Base-by-base conservation (phyloP, 2,797 vertebrate species). In the Siniperca undulata region DNA sequence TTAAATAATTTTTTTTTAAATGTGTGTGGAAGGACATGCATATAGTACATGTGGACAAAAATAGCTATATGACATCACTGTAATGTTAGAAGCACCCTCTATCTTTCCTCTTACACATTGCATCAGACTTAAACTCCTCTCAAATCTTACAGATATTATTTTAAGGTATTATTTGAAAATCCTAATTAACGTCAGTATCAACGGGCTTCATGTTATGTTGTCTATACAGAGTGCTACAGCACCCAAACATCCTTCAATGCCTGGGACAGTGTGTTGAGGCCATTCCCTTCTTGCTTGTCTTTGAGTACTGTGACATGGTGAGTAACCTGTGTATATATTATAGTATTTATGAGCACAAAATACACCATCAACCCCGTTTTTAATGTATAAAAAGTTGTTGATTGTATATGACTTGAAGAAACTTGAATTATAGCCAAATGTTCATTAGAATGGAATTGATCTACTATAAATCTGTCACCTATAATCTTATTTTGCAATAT, bases 241-340 rank as follows among this genome's bases (percentile, higher is more conserved):
- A 99, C 90, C 99, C 98, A 4, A 99, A 99, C 80, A 95, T 99
- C 90, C 97, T 99, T 75, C 97, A 97, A 75, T 99, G 98, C 87
- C 92, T 98, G 36, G 98, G 98, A 30, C 98, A 99, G 38, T 99
- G 97, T 87, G 96, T 98, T 16, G 99, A 99, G 93, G 97, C 97
- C n/a, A 97, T 99, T 85, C 98, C 99, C 79, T 99, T 98, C 81
- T 96, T 99, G 72, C 94, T 99, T 78, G 97, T 99, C 70, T 99
- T 99, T 91, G 99, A 99, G 78, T 98, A 98, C 94, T 98, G 97
- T 92, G 97, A 99, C 89, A 95, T 99, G 98, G 99, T 99, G 93
- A 99, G 98, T 93, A 66, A 69, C 58, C 12, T 30, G 30, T 30
- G 30, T 30, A 42, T 42, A 40, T 42, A 42, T 42, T 42, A 12